Evolutionary conservation across 2,888 invertebrate genomes (phyloP), one percentile per base, ranked within the genome.

Genomic region (Eretmocerus hayati): DNA sequence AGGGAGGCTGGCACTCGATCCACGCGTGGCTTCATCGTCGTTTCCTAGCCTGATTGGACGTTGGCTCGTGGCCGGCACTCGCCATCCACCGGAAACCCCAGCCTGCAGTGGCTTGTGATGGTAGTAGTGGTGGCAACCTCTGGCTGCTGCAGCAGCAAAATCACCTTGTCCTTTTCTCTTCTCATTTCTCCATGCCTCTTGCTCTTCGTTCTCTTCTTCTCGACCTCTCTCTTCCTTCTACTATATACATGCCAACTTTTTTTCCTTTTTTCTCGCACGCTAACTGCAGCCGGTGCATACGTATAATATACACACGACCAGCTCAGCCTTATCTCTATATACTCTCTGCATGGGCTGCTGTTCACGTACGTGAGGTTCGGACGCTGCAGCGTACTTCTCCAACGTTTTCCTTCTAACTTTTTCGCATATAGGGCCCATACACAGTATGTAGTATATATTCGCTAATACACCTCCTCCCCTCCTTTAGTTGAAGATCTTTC

Each of bases 51-150:
- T 69, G 71, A 70, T 71, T 69, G 71, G 71, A 70, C 63, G 65
- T 57, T 63, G 71, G 70, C 70, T 71, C 70, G 70, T 70, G 71
- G 69, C 71, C 64, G 71, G 69, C 66, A 63, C 61, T 60, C 63
- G 63, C 62, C 64, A 59, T 60, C 61, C 62, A 64, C 63, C 62
- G 64, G 63, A 65, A 65, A 63, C 61, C 54, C 18, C 47, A 39
- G 41, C 41, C 48, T 18, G 36, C 50, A 31, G 44, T 42, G n/a
- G n/a, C n/a, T n/a, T n/a, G n/a, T n/a, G n/a, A n/a, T n/a, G n/a
- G n/a, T n/a, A 22, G 33, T n/a, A 9, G 33, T n/a, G 5, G 8
- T n/a, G 5, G 33, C 33, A n/a, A 5, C 8, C 15, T 16, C 33
- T 5, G n/a, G 8, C 33, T 33, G 5, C 9, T 16, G 35, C 49